Conservation (phyloP, 2,888 invertebrate genomes). For the Adelphocoris suturalis region DNA sequence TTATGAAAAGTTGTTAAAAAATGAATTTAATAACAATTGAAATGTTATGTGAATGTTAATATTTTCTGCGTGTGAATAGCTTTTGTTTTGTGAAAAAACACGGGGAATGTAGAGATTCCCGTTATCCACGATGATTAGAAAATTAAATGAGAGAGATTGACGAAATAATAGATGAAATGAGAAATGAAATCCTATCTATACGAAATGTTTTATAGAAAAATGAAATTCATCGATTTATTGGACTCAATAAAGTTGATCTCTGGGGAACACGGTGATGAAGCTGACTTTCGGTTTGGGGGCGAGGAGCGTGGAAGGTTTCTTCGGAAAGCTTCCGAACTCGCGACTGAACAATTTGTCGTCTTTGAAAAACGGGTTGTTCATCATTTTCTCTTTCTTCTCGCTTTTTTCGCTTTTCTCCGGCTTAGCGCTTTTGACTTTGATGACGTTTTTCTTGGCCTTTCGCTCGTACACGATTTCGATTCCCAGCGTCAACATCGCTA, state of each 20-base stretch:
- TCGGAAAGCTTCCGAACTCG: conserved; percentile 75
- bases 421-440: conserved; percentile 74
- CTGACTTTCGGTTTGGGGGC: conserved; percentile 78
- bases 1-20: too few relatives aligned
- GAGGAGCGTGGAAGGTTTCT: conserved; percentile 73
- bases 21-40: too few relatives aligned
- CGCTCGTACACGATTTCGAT: conserved; percentile 89
- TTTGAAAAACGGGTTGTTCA: conserved; percentile 66
- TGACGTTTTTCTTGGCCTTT: conserved; percentile 75
- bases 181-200: too few relatives aligned
- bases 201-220: too few relatives aligned
- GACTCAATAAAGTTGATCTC: conserved; percentile 76
- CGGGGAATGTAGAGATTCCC: too few relatives aligned
- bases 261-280: conserved; percentile 79
- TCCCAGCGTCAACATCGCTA: conserved; percentile 91
- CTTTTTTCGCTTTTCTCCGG: conserved; percentile 21
- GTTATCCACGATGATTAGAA: too few relatives aligned
- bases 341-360: conserved; percentile 74
- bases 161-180: too few relatives aligned
- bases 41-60: too few relatives aligned
- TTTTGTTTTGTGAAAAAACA: too few relatives aligned
- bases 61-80: too few relatives aligned
- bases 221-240: too few relatives aligned
- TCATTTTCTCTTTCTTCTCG: conserved; percentile 36
- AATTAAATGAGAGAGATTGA: too few relatives aligned